phyloP scores from a whole-genome alignment of 2,888 invertebrate species.

The Drosophila tripunctata region DNA sequence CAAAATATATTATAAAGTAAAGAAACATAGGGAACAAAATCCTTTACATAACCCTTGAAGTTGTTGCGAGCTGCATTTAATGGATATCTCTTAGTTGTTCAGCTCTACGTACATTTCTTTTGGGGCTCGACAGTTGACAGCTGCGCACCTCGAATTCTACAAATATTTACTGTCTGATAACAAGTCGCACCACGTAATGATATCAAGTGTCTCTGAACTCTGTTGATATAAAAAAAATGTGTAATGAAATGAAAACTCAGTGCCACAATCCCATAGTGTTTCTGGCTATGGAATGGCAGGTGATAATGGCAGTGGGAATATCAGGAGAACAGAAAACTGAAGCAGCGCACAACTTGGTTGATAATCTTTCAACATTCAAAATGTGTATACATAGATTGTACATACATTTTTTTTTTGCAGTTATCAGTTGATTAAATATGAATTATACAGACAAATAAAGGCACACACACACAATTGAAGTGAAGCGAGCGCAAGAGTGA shows the following conservation, averaged over 20 bases:
- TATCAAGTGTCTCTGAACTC: conserved; percentile 9
- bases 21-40: too few relatives aligned
- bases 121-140: conserved; percentile 36
- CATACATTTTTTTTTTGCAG: conserved; percentile 57
- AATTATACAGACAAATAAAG: conserved; percentile 67
- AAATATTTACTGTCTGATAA: conserved; percentile 29
- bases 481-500: conserved; percentile 24
- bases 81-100: background rate
- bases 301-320: conserved; percentile 67
- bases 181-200: too few relatives aligned
- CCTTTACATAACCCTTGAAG: too few relatives aligned
- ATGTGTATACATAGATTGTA: conserved; percentile 33
- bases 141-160: conserved; percentile 15
- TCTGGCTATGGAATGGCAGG: conserved; percentile 52
- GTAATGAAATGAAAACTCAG: conserved; percentile 38
- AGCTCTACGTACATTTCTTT: background rate
- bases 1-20: too few relatives aligned
- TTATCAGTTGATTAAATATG: conserved; percentile 79
- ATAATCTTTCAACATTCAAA: conserved; percentile 32
- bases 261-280: background rate
- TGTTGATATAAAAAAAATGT: background rate
- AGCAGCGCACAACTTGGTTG: conserved; percentile 41
- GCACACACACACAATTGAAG: conserved; percentile 4
- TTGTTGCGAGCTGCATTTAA: background rate
- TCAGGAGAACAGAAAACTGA: conserved; percentile 72